Evolutionary conservation across 2,797 vertebrate species (phyloP), one percentile per base, ranked within the genome.

Genomic region (Anguilla marmorata): DNA sequence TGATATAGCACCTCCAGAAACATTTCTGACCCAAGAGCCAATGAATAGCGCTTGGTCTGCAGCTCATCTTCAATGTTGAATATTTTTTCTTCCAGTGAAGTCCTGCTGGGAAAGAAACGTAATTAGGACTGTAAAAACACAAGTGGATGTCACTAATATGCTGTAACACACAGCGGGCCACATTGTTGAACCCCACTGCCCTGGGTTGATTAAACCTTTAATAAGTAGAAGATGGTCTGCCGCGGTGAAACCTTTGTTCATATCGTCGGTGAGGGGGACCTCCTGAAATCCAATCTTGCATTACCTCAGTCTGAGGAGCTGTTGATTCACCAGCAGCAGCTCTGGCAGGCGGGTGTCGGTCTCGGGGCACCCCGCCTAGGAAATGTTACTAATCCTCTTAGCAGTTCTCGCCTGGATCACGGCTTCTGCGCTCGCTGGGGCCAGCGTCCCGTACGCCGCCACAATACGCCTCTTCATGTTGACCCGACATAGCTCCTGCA

Each of bases 341-440:
- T 50, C 63, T n/a, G 79, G 84, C 45, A 30, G 41, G 56, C 37
- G 19, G n/a, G 41, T 56, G 56, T 80, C 33, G 19, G 30, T 41
- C 54, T 80, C 37, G 21, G 30, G 76, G 79, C 58, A 37, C 66
- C 37, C 79, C 41, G 0, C 21, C 45, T 24, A 6, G 30, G 58
- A 30, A 27, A 37, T 87, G 56, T 48, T 63, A 27, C 27, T 87
- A 54, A 84, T 84, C 79, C 56, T 87, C 19, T 87, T 48, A 82
- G 45, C 41, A n/a, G 6, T 16, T 82, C 79, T 82, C 24, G 21
- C 24, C 79, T 48, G 21, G 79, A 82, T 21, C 37, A 3, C 37
- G 37, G 74, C 37, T 37, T 37, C 37, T 41, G 14, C 1, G 3
- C 21, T 82, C 0, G 4, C 79, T 27, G 3, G 37, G 86, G 76